These are phyloP conservation scores for Wiebesia pumilae DNA, from an alignment of 1,140 invertebrate species.

Conservation along the genomic window DNA sequence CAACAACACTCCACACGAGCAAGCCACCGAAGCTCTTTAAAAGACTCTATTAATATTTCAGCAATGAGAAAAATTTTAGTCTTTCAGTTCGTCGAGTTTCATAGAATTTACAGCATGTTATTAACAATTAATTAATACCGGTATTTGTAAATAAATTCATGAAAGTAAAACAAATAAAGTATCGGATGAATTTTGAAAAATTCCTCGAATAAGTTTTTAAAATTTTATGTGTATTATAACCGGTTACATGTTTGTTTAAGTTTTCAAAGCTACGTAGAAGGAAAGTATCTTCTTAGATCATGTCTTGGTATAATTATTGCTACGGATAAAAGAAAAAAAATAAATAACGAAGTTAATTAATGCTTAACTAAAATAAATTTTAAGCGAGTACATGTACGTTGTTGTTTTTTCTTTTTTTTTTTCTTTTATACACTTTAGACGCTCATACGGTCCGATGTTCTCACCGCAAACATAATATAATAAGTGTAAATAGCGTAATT, in stretches of 20 bases:
- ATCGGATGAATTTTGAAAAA: too few relatives aligned
- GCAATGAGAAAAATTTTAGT: too few relatives aligned
- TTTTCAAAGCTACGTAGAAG: background rate
- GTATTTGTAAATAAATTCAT: too few relatives aligned
- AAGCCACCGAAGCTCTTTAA: too few relatives aligned
- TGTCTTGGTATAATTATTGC: constrained; percentile 6
- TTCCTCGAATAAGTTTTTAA: background rate
- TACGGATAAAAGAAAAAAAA: constrained; percentile 1
- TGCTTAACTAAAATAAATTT: constrained; percentile 5
- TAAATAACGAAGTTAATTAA: constrained; percentile 6
- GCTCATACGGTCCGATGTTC: background rate
- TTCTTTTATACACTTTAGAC: background rate
- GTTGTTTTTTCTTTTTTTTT: too few relatives aligned
- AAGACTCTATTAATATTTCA: too few relatives aligned
- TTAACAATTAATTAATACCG: too few relatives aligned
- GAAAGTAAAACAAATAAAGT: too few relatives aligned
- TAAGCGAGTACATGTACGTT: background rate
- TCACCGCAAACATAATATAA: background rate
- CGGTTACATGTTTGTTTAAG: background rate
- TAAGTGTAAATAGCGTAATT: background rate
- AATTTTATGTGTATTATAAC: background rate
- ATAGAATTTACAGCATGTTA: too few relatives aligned
- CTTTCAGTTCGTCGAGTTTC: too few relatives aligned
- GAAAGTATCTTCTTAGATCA: constrained; percentile 7
- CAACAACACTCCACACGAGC: too few relatives aligned